These are phyloP conservation scores for Doryteuthis pealeii DNA, from an alignment of 1,140 invertebrate species.

Conservation along the genomic window DNA sequence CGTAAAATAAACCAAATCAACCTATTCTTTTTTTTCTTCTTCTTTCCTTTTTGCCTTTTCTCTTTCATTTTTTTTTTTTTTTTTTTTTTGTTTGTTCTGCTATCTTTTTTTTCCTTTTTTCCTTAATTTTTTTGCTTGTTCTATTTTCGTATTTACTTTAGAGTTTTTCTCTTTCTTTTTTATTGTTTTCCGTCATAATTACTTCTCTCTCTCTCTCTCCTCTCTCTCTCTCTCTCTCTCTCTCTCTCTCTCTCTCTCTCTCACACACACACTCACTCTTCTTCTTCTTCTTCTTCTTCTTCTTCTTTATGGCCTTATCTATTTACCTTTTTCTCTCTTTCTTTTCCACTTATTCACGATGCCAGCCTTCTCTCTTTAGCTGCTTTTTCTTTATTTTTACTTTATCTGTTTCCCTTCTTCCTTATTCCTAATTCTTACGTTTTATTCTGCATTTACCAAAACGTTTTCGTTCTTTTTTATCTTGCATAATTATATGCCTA, in stretches of 20 bases:
- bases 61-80: background rate
- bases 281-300: constrained; percentile 2
- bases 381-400: background rate
- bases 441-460: background rate
- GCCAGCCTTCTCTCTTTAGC: background rate
- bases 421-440: background rate
- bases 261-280: background rate
- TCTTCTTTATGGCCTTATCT: background rate
- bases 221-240: background rate
- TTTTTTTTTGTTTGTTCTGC: background rate
- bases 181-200: background rate
- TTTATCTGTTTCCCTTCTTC: background rate
- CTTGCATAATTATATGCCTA: background rate
- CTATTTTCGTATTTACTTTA: background rate
- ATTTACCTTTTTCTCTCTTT: background rate
- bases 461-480: background rate
- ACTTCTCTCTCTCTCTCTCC: background rate
- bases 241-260: too few species aligned
- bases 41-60: background rate
- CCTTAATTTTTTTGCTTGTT: background rate
- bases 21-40: too few species aligned
- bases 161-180: background rate
- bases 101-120: background rate
- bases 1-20: too few species aligned
- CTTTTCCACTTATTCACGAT: background rate